Conservation (phyloP, 2,888 invertebrate species). For the Dyspetes luteomarginatus region DNA sequence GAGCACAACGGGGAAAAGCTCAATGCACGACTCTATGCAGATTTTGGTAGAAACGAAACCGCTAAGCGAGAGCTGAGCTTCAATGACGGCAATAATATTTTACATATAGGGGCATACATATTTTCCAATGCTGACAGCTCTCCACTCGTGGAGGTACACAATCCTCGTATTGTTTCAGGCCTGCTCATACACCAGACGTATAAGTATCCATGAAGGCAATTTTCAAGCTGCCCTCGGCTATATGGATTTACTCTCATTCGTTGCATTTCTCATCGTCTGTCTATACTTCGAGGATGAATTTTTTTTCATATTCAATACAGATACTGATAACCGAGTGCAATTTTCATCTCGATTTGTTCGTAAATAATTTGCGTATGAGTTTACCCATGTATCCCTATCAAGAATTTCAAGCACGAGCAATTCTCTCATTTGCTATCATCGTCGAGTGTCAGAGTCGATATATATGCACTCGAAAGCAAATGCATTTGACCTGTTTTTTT, state of each 20-base stretch:
- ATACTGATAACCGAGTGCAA: neutral
- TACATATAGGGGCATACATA: neutral
- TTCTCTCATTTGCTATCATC: neutral
- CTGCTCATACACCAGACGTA: no score
- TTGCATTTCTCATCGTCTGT: neutral
- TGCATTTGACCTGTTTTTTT: no score
- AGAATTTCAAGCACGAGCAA: neutral
- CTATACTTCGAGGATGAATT: no score
- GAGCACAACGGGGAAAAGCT: slow-evolving; percentile 24
- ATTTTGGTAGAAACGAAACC: no score
- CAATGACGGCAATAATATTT: neutral
- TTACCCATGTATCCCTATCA: neutral
- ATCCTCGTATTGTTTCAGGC: no score
- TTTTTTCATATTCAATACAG: no score
- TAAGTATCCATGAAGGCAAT: no score
- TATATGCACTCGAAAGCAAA: neutral
- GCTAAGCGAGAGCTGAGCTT: no score
- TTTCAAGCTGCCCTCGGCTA: no score
- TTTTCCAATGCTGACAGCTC: neutral
- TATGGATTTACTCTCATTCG: neutral
- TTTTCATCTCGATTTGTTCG: neutral
- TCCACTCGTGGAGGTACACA: no score
- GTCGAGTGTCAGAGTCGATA: neutral
- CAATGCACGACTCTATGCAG: no score
- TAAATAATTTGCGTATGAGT: neutral